Base-by-base conservation (phyloP, 1,140 invertebrate genomes). In the Thaumetopoea pityocampa region DNA sequence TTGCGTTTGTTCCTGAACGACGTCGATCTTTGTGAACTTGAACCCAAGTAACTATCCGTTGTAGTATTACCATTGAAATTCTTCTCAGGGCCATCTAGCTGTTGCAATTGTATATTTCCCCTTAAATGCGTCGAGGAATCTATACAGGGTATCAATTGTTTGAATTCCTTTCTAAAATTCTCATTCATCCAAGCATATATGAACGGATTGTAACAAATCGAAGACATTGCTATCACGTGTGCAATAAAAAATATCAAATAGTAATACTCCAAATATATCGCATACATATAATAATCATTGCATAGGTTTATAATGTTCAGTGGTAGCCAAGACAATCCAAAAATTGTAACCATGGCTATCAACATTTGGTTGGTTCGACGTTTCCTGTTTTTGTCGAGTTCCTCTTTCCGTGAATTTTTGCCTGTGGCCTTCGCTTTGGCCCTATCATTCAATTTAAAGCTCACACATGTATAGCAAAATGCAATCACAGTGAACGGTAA, bases 81-180 rank as follows among this genome's bases (percentile, higher is more conserved):
- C 48, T 90, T 87, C 64, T 93, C 91, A 1, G 89, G 63, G 54
- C 76, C 82, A 24, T 73, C 79, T 7, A 87, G 56, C 38, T 86
- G 76, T 46, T 79, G 70, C 57, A 65, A 59, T 50, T 63, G 72
- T 47, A 67, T 81, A 46, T 62, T 79, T 7, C 61, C 66, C 34
- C 83, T 58, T 14, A 74, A 50, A 22, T 77, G 64, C 2, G 55
- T 60, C 0, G 85, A 85, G 6, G 86, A 80, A 52, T 87, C 86
- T 38, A 93, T 94, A 72, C 92, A 94, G 1, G 93, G 93, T 48
- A 95, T 83, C 18, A 94, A 89, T 81, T 93, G 89, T 51, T 96
- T 96, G 72, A 99, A 99, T 78, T 99, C 96, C 79, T 99, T 98
- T 6, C 96, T 90, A 70, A 99, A 99, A 82, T 98, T 98, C 57